phyloP scores from a whole-genome alignment of 2,888 invertebrate species.

The Lepidonotus clava region DNA sequence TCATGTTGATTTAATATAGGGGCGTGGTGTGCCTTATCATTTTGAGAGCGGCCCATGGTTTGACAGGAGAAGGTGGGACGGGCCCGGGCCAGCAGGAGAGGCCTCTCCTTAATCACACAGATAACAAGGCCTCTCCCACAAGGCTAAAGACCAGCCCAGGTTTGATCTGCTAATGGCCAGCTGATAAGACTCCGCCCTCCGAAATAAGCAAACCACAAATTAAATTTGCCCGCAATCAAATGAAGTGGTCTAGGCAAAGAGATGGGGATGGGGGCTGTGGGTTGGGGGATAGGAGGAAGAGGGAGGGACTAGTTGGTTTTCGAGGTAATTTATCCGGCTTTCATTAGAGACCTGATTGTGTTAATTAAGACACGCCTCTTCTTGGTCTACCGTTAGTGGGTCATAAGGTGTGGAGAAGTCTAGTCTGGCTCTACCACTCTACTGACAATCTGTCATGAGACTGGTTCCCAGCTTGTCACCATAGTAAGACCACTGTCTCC shows the following conservation, averaged over 20 bases:
- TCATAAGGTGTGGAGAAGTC: too few species aligned
- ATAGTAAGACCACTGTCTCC: too few species aligned
- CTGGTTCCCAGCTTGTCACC: too few species aligned
- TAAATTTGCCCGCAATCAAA: not conserved
- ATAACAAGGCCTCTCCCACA: too few species aligned
- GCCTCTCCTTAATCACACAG: too few species aligned
- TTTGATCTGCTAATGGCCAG: conserved; percentile 20
- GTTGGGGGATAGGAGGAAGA: not conserved
- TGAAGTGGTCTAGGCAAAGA: not conserved
- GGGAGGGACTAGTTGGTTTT: not conserved
- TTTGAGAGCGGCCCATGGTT: not conserved
- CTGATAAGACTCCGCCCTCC: not conserved
- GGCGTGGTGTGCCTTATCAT: not conserved
- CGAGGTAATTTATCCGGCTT: not conserved
- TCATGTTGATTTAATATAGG: conserved; percentile 2
- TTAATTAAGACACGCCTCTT: not conserved
- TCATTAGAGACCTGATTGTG: not conserved
- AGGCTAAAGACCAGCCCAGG: not conserved
- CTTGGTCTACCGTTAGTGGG: not conserved
- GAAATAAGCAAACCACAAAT: conserved; percentile 22
- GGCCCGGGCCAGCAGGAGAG: not conserved
- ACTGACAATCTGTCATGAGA: too few species aligned
- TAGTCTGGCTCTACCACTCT: too few species aligned
- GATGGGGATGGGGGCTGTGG: not conserved
- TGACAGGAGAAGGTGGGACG: not conserved